Base-by-base conservation (phyloP, 1,140 invertebrate genomes). In the Gryon sp. region DNA sequence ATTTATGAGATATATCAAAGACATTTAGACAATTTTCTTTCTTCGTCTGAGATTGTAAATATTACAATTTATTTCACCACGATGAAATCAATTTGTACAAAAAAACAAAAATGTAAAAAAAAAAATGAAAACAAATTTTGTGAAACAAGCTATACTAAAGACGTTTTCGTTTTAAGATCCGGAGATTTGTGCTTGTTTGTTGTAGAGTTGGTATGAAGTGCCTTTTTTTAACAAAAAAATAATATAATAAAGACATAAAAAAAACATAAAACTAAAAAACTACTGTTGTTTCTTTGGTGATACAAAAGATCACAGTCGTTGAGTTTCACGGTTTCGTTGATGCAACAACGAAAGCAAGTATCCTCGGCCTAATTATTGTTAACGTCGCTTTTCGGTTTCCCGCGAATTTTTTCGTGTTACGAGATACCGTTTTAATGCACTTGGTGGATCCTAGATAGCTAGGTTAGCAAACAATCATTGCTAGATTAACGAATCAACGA, bases 401-500 rank as follows among this genome's bases (percentile, higher is more conserved):
- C 40, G 18, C 38, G 18, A n/a, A 28, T 9, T 28, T 50, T 62
- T 75, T 60, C 41, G 60, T 65, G 70, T 52, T 65, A 60, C 11
- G 16, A 60, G 28, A 43, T 46, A 48, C 60, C 50, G 60, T 77
- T 77, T 60, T 46, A 55, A 16, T 72, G 68, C 75, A 72, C 75
- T 76, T 79, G 65, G 30, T 53, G 68, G 48, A 72, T 77, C 68
- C 55, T 80, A 82, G 79, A 63, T 83, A 82, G 83, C 55, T 84
- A 84, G 79, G 57, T 48, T 83, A 83, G 66, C 59, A 36, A 76
- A 38, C 68, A 70, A 62, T 22, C 28, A 55, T 63, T 69, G 50
- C 48, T 76, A 76, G 59, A 65, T 43, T 72, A 77, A 62, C 28
- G 12, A 60, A 65, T 50, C 18, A 36, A 52, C 22, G 48, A 66